Evolutionary conservation across 2,888 invertebrate genomes (phyloP), one percentile per base, ranked within the genome.

Genomic region (Dryobotodes eremita): DNA sequence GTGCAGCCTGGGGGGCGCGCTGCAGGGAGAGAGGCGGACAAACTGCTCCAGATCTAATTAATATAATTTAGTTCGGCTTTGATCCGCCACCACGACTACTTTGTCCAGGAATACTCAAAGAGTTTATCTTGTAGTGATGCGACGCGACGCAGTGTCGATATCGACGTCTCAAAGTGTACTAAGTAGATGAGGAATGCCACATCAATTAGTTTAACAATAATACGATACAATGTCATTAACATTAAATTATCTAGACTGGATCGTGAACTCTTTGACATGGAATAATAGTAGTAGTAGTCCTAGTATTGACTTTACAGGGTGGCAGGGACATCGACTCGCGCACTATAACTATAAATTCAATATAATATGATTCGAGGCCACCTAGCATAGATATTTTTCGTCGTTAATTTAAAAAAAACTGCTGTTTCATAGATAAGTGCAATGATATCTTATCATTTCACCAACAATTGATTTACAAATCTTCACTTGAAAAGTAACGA

Each of bases 61-160:
- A 91, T 93, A 91, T 92, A 91, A 92, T 93, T 91, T 89, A 87
- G 84, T 85, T 85, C 59, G 76, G 87, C 91, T 91, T 93, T 92
- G 93, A 93, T 92, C 90, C 88, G 78, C 72, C 79, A 78, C 78
- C 81, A 77, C 68, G 64, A 59, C 69, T 55, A 86, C 86, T 83
- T 86, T 84, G 82, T 89, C 75, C 64, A 85, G 87, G 83, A 80
- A 84, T 89, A 75, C 82, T 84, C 79, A 82, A 86, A 84, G 80
- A 85, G 72, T 80, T 77, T 84, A 79, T 79, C 71, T 77, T 61
- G 23, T 75, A 83, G 87, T 57, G 86, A 78, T 59, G 69, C n/a
- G 72, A 64, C 42, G 31, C 17, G 26, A 23, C 53, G 46, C n/a
- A 57, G 36, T 31, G 57, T n/a, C 59, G 26, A 71, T 57, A 11